Conservation (phyloP, 1,140 invertebrate genomes). For the Hylyphantes graminicola region DNA sequence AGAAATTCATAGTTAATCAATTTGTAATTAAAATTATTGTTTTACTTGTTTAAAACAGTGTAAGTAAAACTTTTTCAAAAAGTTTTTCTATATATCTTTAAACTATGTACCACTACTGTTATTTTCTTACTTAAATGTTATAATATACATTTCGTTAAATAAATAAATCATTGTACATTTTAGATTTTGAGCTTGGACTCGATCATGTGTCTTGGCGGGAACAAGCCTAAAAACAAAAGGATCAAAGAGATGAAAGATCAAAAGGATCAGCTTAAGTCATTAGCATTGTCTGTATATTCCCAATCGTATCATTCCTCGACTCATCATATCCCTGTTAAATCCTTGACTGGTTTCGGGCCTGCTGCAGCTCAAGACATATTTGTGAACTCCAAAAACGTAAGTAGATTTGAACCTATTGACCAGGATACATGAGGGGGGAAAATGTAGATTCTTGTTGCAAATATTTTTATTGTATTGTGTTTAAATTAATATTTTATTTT, state of each 20-base stretch:
- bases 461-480: no score
- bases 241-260: slow-evolving; percentile 60
- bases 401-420: neutral
- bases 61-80: no score
- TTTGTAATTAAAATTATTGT: no score
- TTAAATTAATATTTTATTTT: no score
- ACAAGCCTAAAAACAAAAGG: slow-evolving; percentile 71
- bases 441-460: no score
- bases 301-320: slow-evolving; percentile 85
- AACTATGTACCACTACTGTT: no score
- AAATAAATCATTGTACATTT: neutral
- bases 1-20: no score
- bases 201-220: slow-evolving; percentile 61
- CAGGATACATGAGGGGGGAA: no score
- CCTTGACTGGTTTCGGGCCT: slow-evolving; percentile 97
- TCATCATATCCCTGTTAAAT: slow-evolving; percentile 85
- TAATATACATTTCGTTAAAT: neutral
- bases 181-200: slow-evolving; percentile 43
- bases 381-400: slow-evolving; percentile 84
- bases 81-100: no score
- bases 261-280: slow-evolving; percentile 81
- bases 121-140: neutral
- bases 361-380: slow-evolving; percentile 91
- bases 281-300: slow-evolving; percentile 93
- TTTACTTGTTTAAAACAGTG: no score